Evolutionary conservation across 2,113 vertebrate genomes (phyloP).

Genomic region (Phyllopteryx taeniolatus): DNA sequence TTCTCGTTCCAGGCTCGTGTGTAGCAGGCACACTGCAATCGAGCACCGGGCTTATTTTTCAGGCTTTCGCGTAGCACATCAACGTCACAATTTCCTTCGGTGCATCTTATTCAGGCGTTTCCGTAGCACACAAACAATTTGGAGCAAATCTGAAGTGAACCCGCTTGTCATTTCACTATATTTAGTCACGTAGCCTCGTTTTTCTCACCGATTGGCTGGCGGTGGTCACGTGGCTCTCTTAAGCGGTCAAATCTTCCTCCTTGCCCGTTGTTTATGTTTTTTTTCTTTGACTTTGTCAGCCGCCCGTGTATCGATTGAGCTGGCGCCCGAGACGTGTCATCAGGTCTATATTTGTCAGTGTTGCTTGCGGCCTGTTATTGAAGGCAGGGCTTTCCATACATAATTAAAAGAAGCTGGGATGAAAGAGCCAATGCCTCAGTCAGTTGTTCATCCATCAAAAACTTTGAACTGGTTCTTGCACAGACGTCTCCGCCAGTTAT

Average conservation of each 20-base stretch:
- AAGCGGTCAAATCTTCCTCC: neutral
- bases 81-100: too few relatives aligned
- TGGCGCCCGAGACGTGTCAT: slow-evolving; percentile 28
- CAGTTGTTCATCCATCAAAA: slow-evolving; percentile 59
- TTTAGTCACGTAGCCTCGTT: neutral
- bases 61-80: too few relatives aligned
- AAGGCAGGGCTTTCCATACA: slow-evolving; percentile 39
- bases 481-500: slow-evolving; percentile 56
- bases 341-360: slow-evolving; percentile 54
- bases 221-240: neutral
- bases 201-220: slow-evolving; percentile 11
- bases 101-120: neutral
- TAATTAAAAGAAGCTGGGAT: slow-evolving; percentile 66
- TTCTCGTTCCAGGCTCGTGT: neutral
- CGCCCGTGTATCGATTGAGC: slow-evolving; percentile 18
- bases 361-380: slow-evolving; percentile 43
- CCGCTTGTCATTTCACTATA: too few relatives aligned
- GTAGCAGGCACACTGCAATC: too few relatives aligned
- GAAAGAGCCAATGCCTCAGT: slow-evolving; percentile 49
- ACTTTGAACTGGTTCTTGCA: slow-evolving; percentile 45
- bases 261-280: slow-evolving; percentile 19
- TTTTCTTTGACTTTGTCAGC: slow-evolving; percentile 29
- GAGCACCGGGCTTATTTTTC: too few relatives aligned
- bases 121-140: neutral
- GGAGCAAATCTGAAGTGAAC: neutral